Conservation (phyloP, 2,888 invertebrate genomes). For the Tachystola acroxantha region DNA sequence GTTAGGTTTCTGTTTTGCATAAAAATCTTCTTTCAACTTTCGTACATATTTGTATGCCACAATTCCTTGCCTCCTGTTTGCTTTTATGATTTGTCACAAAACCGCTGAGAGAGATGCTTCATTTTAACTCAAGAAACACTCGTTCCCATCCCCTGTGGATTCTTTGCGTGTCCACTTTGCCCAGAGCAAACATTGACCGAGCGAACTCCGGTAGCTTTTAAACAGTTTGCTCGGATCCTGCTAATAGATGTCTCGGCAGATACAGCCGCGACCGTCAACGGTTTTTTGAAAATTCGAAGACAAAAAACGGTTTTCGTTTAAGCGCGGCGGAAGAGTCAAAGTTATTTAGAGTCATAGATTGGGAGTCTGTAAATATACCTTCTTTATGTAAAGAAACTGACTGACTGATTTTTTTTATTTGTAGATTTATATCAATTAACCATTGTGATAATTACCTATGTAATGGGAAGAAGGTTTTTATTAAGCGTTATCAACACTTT, state of each 20-base stretch:
- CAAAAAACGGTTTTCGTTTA: no score
- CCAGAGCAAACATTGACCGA: constrained; percentile 55
- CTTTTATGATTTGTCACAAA: not conserved
- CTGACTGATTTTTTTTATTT: no score
- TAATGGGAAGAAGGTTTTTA: no score
- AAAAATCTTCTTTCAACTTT: no score
- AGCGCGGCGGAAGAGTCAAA: constrained; percentile 16
- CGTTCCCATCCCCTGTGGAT: constrained; percentile 29
- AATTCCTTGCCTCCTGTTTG: not conserved
- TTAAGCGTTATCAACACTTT: no score
- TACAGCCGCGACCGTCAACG: constrained; percentile 27
- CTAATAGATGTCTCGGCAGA: constrained; percentile 67
- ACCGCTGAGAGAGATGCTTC: not conserved
- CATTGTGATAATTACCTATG: no score
- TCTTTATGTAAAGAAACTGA: no score
- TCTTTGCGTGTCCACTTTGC: constrained; percentile 30
- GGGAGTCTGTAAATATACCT: constrained; percentile 28
- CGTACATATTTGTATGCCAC: no score
- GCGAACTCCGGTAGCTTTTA: constrained; percentile 72
- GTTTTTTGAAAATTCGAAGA: constrained; percentile 32
- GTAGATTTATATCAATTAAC: no score
- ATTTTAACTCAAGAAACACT: constrained; percentile 15
- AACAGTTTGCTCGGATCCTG: constrained; percentile 55
- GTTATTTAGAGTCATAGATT: constrained; percentile 18
- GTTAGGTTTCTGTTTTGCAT: no score